These are phyloP conservation scores for Tachyglossus aculeatus DNA, from an alignment of 2,797 vertebrate species.

Conservation along the genomic window DNA sequence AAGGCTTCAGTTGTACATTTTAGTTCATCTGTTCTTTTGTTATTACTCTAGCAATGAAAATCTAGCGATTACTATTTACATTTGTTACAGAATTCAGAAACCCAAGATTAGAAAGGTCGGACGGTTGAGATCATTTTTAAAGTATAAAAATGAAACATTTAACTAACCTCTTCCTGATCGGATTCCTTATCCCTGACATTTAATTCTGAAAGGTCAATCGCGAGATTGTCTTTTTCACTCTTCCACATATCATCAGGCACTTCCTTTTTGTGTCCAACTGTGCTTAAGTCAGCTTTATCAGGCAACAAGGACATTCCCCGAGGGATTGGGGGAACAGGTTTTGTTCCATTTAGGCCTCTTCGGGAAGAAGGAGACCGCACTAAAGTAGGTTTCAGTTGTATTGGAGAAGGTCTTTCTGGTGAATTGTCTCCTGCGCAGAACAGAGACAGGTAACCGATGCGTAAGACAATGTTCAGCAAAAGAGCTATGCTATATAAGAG, in stretches of 20 bases:
- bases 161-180: conserved; percentile 89
- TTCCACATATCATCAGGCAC: conserved; percentile 50
- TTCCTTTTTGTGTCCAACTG: conserved; percentile 53
- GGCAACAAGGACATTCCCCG: conserved; percentile 75
- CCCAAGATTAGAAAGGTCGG: too few species aligned
- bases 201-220: conserved; percentile 71
- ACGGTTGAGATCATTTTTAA: neutral
- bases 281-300: conserved; percentile 61
- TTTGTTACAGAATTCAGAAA: too few species aligned
- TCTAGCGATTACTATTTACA: too few species aligned
- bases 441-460: neutral
- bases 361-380: conserved; percentile 78
- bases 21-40: too few species aligned
- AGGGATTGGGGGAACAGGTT: conserved; percentile 78
- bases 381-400: conserved; percentile 78
- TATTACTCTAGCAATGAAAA: too few species aligned
- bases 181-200: conserved; percentile 77
- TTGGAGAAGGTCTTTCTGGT: conserved; percentile 72
- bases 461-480: conserved; percentile 1
- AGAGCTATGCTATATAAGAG: too few species aligned
- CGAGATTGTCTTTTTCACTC: conserved; percentile 49
- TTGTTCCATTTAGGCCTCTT: conserved; percentile 66
- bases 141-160: neutral
- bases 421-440: conserved; percentile 71
- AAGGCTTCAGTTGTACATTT: too few species aligned